Conservation (phyloP, 2,797 vertebrate genomes). For the Hylomyscus alleni region DNA sequence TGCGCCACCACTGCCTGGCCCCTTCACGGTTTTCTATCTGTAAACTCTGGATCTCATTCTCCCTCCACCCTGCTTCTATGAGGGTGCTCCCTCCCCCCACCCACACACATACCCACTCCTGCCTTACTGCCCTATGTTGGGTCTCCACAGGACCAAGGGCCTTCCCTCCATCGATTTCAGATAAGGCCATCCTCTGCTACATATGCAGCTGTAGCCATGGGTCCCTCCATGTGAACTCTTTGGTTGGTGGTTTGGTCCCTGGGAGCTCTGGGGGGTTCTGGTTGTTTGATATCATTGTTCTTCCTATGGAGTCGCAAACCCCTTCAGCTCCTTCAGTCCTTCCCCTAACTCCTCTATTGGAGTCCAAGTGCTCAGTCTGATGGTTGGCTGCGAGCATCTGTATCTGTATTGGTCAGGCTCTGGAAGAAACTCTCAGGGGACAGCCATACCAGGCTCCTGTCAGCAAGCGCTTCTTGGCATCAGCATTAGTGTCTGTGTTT, state of each 20-base stretch:
- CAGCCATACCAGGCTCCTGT: background rate
- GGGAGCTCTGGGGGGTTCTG: background rate
- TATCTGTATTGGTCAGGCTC: background rate
- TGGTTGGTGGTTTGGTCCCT: background rate
- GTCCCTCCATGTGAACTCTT: background rate
- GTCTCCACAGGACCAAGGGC: background rate
- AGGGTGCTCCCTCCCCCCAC: too few relatives aligned
- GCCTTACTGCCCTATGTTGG: background rate
- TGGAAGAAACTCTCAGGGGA: background rate
- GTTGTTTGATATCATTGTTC: background rate
- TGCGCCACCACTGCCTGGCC: too few relatives aligned
- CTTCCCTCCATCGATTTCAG: background rate
- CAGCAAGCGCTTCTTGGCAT: background rate
- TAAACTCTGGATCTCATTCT: too few relatives aligned
- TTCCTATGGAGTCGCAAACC: background rate
- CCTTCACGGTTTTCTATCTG: too few relatives aligned
- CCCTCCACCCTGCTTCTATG: too few relatives aligned
- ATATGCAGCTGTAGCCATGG: background rate
- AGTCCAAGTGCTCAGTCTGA: background rate
- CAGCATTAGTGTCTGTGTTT: background rate
- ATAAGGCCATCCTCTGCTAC: background rate
- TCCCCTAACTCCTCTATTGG: background rate
- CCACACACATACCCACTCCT: background rate
- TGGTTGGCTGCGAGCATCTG: background rate
- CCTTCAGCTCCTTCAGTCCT: background rate